Evolutionary conservation across 2,797 vertebrate genomes (phyloP).

Genomic region (Dallia pectoralis): DNA sequence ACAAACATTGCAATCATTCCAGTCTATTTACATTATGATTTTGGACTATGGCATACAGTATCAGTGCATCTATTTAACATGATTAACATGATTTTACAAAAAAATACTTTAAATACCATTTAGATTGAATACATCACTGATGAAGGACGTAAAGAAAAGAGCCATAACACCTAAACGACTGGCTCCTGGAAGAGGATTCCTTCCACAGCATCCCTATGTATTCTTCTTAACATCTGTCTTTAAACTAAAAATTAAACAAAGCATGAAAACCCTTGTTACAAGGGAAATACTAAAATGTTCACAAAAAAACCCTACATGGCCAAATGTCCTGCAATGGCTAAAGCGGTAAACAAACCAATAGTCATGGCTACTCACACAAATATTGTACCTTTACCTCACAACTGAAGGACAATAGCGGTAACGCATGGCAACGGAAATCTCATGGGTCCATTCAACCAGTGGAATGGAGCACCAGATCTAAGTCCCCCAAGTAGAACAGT

Average conservation of each 20-base stretch:
- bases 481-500: conserved; percentile 62
- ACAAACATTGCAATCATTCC: conserved; percentile 62
- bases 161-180: neutral
- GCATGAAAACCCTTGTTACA: conserved; percentile 72
- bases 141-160: conserved; percentile 20
- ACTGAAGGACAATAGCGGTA: conserved; percentile 17
- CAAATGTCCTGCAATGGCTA: conserved; percentile 76
- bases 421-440: conserved; percentile 33
- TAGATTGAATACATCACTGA: conserved; percentile 46
- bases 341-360: conserved; percentile 48
- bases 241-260: conserved; percentile 57
- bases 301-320: conserved; percentile 45
- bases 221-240: conserved; percentile 28
- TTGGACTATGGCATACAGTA: conserved; percentile 39
- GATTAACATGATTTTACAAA: conserved; percentile 39
- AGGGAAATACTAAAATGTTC: conserved; percentile 64
- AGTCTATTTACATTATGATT: conserved; percentile 61
- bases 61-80: conserved; percentile 58
- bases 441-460: conserved; percentile 19
- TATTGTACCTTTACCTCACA: conserved; percentile 9
- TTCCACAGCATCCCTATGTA: neutral
- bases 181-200: neutral
- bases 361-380: neutral
- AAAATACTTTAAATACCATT: conserved; percentile 42
- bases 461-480: conserved; percentile 37